Conservation (phyloP, 2,888 invertebrate species). For the Drosophila parthenogenetica region DNA sequence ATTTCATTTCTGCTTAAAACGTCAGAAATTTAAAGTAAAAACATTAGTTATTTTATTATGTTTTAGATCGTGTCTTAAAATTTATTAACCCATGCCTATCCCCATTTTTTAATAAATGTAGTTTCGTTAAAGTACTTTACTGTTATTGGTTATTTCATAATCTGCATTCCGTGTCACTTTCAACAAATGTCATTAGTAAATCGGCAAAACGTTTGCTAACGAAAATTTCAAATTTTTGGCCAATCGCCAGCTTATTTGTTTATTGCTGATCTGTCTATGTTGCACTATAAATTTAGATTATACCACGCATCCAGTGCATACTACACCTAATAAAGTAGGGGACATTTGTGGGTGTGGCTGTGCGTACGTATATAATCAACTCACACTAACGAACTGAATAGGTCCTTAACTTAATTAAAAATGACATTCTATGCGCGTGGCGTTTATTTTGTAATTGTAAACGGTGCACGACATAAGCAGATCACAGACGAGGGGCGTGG, state of each 20-base stretch:
- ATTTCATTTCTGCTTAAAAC: no score
- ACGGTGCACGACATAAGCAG: conserved; percentile 26
- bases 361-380: conserved; percentile 63
- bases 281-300: conserved; percentile 54
- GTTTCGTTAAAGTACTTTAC: no score
- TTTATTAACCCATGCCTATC: no score
- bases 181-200: conserved; percentile 19
- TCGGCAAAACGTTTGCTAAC: conserved; percentile 8
- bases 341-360: conserved; percentile 19
- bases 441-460: conserved; percentile 54
- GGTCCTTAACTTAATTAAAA: conserved; percentile 80
- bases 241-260: conserved; percentile 31
- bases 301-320: conserved; percentile 38
- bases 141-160: no score
- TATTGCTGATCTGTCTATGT: conserved; percentile 55
- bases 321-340: conserved; percentile 51
- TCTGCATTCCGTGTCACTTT: conserved; percentile 3
- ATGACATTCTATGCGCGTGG: conserved; percentile 67
- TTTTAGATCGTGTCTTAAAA: no score
- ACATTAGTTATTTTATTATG: no score
- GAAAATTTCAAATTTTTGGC: conserved; percentile 33
- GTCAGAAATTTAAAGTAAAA: no score
- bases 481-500: conserved; percentile 32
- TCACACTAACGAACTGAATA: conserved; percentile 64
- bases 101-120: no score